Evolutionary conservation across 2,797 vertebrate species (phyloP), one percentile per base, ranked within the genome.

Genomic region (Lophotriccus pileatus): DNA sequence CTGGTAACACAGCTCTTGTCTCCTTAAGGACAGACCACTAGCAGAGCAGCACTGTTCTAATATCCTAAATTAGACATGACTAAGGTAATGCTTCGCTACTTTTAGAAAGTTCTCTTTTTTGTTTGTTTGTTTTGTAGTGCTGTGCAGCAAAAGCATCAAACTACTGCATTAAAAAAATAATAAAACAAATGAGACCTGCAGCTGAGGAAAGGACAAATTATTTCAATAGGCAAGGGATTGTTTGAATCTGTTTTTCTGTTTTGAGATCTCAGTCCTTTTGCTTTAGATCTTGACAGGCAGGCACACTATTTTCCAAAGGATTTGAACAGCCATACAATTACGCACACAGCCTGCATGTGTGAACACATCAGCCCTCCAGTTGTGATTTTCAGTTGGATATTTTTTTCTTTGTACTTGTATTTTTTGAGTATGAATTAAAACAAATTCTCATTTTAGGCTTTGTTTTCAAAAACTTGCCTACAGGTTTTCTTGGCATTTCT

Each of bases 141-240:
- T 78, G 76, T 84, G 77, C 84, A 91, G 93, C 34, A 59, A 91
- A 92, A 91, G n/a, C 94, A 91, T 95, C 91, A 93, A 96, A 92
- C 52, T 88, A 56, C 28, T 1, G 5, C 73, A 93, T 50, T 10
- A 52, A 30, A 52, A 68, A 84, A 92, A 96, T 84, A 77, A 72
- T 85, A 86, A 86, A 76, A 92, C 94, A 96, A 96, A 93, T 17
- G 18, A 95, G 94, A 96, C 91, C 95, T 82, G 84, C 97, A 93
- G 91, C 94, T 96, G 94, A 96, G 95, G 76, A 95, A 97, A 97
- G 96, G 96, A 96, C 95, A 96, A 94, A 96, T 96, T 96, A 96
- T 96, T 97, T 96, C 96, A 97, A 94, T 93, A 96, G 95, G 83
- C 85, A 94, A 89, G 93, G 93, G 94, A 96, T 95, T 96, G 76